Conservation (phyloP, 2,888 invertebrate species). For the Cataglyphis albicans region DNA sequence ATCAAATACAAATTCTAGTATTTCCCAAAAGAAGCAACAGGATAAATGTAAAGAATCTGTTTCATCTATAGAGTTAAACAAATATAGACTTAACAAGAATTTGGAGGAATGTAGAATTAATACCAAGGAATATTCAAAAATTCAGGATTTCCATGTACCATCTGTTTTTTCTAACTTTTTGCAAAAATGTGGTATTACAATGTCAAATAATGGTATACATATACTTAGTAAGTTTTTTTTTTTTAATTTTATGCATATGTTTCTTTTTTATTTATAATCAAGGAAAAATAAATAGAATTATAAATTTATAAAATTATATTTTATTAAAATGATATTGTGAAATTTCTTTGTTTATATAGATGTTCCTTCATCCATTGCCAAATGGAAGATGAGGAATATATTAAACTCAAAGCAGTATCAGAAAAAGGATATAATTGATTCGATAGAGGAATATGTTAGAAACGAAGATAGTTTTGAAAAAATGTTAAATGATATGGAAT, state of each 20-base stretch:
- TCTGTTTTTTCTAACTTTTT: slow-evolving; percentile 74
- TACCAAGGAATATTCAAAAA: background rate
- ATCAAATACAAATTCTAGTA: background rate
- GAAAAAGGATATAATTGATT: slow-evolving; percentile 72
- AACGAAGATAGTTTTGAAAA: slow-evolving; percentile 78
- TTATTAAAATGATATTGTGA: background rate
- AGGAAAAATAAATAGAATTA: background rate
- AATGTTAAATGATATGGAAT: slow-evolving; percentile 76
- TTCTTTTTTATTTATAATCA: background rate
- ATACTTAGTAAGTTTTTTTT: slow-evolving; percentile 66
- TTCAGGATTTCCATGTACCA: background rate
- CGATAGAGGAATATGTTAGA: slow-evolving; percentile 77
- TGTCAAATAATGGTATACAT: slow-evolving; percentile 72
- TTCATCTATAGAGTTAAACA: background rate
- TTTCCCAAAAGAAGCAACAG: slow-evolving; percentile 6
- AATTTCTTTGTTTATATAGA: slow-evolving; percentile 51
- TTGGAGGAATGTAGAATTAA: slow-evolving; percentile 38
- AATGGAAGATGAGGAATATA: slow-evolving; percentile 75
- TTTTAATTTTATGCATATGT: background rate
- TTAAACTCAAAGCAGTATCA: slow-evolving; percentile 67
- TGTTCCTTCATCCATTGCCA: slow-evolving; percentile 64
- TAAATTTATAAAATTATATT: background rate
- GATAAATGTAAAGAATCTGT: slow-evolving; percentile 2
- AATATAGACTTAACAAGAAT: background rate
- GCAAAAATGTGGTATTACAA: slow-evolving; percentile 74